Evolutionary conservation across 2,888 invertebrate genomes (phyloP).

Genomic region (Morpho helenor): DNA sequence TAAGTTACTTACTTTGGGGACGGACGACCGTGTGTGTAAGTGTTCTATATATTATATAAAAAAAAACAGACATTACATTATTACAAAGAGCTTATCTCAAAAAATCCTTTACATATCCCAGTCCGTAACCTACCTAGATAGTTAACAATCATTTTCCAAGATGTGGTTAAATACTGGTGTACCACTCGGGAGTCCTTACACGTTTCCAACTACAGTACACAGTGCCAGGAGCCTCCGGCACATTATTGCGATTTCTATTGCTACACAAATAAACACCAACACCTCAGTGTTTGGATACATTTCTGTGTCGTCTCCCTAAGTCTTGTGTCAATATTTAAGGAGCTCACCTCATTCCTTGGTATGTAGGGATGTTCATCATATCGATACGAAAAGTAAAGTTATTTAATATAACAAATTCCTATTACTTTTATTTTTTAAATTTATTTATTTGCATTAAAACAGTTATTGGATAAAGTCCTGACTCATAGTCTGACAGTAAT

Average conservation of each 20-base stretch:
- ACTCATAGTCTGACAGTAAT: too few species aligned
- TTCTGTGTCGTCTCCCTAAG: conserved; percentile 64
- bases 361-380: conserved; percentile 24
- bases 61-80: too few species aligned
- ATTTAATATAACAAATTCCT: too few species aligned
- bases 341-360: conserved; percentile 57
- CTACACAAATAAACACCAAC: conserved; percentile 63
- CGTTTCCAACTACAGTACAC: conserved; percentile 17
- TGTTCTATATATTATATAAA: too few species aligned
- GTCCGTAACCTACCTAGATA: neutral
- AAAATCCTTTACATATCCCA: neutral
- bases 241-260: conserved; percentile 58
- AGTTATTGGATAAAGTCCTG: too few species aligned
- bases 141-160: conserved; percentile 2
- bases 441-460: too few species aligned
- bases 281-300: conserved; percentile 65
- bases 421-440: too few species aligned
- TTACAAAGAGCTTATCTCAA: too few species aligned
- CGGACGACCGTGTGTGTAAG: too few species aligned
- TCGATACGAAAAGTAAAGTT: conserved; percentile 2
- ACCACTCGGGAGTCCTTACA: conserved; percentile 8
- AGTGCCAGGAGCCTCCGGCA: conserved; percentile 23
- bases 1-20: too few species aligned
- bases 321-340: conserved; percentile 64
- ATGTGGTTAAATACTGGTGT: conserved; percentile 9